These are phyloP conservation scores for Phaenicophaeus curvirostris DNA, from an alignment of 2,797 vertebrate species.

Conservation along the genomic window DNA sequence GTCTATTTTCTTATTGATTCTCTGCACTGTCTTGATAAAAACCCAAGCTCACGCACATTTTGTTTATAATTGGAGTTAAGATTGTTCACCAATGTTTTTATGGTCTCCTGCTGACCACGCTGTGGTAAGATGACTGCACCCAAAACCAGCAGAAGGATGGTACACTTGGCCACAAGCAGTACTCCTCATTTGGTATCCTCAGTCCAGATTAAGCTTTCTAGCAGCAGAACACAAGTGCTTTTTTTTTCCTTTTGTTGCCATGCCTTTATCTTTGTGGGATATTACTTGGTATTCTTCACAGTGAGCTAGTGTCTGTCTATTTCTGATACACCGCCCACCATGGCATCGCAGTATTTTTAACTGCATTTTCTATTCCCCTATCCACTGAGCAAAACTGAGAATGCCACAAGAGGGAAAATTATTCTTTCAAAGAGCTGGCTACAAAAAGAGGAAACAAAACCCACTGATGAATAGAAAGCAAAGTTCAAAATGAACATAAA, in stretches of 20 bases:
- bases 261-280: constrained; percentile 41
- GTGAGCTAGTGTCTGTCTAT: constrained; percentile 63
- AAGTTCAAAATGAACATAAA: not conserved
- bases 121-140: not conserved
- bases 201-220: not conserved
- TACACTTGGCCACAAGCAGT: not conserved
- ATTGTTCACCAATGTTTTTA: not conserved
- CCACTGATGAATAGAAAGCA: not conserved
- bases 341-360: constrained; percentile 58
- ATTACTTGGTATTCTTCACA: constrained; percentile 34
- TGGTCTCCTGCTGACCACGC: not conserved
- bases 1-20: not conserved
- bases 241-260: constrained; percentile 39
- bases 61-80: not conserved
- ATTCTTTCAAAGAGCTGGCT: constrained; percentile 13
- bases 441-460: not conserved
- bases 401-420: not conserved
- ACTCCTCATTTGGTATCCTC: not conserved
- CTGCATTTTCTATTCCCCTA: constrained; percentile 32
- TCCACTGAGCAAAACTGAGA: constrained; percentile 12
- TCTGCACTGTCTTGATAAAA: not conserved
- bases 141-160: not conserved
- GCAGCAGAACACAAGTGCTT: not conserved
- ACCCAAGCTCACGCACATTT: not conserved
- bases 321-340: constrained; percentile 62